A percentile compares a stretch with the other conserved stretches of the same genome.
These are phyloP conservation scores for Byasa hedistus DNA, from an alignment of 2,888 invertebrate species.

Conservation along the genomic window DNA sequence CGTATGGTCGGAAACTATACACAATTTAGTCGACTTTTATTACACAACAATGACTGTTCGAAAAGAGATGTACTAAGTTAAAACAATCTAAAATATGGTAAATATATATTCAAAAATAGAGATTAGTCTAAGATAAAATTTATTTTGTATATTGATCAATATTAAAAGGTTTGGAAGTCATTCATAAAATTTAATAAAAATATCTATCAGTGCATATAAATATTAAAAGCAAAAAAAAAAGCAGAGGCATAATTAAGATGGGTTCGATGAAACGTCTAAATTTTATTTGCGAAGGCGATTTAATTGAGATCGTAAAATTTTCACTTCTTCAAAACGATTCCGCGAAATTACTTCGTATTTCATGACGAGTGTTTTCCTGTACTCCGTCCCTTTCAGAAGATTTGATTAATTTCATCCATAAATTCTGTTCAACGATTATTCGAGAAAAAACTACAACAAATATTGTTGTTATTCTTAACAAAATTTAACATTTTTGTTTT, in stretches of 20 bases:
- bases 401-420: constrained; percentile 7
- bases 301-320: constrained; percentile 25
- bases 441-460: no score
- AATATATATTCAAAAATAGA: no score
- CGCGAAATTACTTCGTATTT: constrained; percentile 3
- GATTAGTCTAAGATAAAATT: no score
- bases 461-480: background rate
- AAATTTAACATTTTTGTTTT: no score
- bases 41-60: no score
- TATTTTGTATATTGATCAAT: no score
- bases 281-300: constrained; percentile 19
- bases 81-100: no score
- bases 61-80: no score
- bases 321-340: constrained; percentile 16
- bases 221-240: background rate
- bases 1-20: no score
- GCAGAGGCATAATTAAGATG: background rate
- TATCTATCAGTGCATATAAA: background rate
- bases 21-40: no score
- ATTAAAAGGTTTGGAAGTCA: no score
- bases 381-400: background rate
- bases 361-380: background rate
- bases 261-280: constrained; percentile 10
- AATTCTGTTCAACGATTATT: background rate
- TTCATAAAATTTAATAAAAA: background rate